These are phyloP conservation scores for Acanthopagrus latus DNA, from an alignment of 2,797 vertebrate genomes.

Conservation along the genomic window DNA sequence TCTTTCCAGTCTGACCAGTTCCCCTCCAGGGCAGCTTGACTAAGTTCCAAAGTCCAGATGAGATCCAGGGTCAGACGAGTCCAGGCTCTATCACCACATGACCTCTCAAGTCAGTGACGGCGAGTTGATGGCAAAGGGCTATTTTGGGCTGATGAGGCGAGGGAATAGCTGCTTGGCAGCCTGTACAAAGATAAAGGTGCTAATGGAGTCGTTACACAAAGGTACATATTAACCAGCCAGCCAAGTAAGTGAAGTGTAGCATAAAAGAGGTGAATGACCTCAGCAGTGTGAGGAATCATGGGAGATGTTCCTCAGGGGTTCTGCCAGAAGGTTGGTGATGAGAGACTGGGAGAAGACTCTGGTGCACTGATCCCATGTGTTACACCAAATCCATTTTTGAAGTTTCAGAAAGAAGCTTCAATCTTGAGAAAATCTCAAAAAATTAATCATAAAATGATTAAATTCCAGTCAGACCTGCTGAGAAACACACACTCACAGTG, in stretches of 20 bases:
- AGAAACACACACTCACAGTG: not conserved
- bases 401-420: not conserved
- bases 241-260: not conserved
- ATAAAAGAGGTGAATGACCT: not conserved
- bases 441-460: not conserved
- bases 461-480: not conserved
- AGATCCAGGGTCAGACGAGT: conserved; percentile 63
- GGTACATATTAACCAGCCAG: conserved; percentile 24
- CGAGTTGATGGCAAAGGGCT: conserved; percentile 48
- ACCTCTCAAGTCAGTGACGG: conserved; percentile 28
- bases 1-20: conserved; percentile 29
- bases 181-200: conserved; percentile 46
- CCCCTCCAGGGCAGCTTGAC: conserved; percentile 54
- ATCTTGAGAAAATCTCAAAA: not conserved
- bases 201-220: conserved; percentile 31
- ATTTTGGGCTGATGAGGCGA: conserved; percentile 50
- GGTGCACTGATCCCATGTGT: not conserved
- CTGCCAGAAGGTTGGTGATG: conserved; percentile 11
- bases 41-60: conserved; percentile 58
- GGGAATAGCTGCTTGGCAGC: conserved; percentile 58
- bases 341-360: conserved; percentile 34
- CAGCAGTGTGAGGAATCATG: not conserved
- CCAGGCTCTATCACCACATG: conserved; percentile 52
- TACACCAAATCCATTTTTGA: not conserved
- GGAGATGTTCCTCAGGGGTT: not conserved